Evolutionary conservation across 23 tunicate genomes (phyloP).

Genomic region (Oikopleura vanhoeffeni): DNA sequence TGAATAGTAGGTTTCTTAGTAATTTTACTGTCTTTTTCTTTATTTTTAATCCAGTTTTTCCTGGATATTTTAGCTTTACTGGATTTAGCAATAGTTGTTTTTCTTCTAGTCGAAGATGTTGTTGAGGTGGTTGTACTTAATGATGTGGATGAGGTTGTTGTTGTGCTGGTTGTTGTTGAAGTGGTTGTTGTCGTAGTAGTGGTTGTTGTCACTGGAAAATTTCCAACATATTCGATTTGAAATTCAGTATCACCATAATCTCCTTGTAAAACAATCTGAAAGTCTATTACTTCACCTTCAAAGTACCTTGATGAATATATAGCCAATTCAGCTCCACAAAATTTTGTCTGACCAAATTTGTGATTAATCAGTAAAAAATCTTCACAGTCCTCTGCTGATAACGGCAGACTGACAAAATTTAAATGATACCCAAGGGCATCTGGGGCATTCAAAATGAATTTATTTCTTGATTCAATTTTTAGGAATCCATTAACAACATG

Average conservation of each 20-base stretch:
- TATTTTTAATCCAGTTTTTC: too few relatives aligned
- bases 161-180: too few relatives aligned
- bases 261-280: background rate
- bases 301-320: background rate
- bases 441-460: background rate
- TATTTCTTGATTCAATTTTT: background rate
- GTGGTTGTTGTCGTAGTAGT: too few relatives aligned
- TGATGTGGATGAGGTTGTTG: too few relatives aligned
- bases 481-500: background rate
- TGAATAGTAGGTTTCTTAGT: too few relatives aligned
- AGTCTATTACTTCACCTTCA: background rate
- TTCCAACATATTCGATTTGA: background rate
- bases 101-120: too few relatives aligned
- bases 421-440: background rate
- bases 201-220: background rate
- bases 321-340: background rate
- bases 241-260: background rate
- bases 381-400: background rate
- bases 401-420: background rate
- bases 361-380: background rate
- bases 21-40: too few relatives aligned
- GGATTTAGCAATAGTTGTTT: too few relatives aligned
- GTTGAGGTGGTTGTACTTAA: too few relatives aligned
- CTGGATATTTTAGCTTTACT: too few relatives aligned
- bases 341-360: background rate